Evolutionary conservation across 2,888 invertebrate genomes (phyloP).

Genomic region (Pyrochroa serraticornis): DNA sequence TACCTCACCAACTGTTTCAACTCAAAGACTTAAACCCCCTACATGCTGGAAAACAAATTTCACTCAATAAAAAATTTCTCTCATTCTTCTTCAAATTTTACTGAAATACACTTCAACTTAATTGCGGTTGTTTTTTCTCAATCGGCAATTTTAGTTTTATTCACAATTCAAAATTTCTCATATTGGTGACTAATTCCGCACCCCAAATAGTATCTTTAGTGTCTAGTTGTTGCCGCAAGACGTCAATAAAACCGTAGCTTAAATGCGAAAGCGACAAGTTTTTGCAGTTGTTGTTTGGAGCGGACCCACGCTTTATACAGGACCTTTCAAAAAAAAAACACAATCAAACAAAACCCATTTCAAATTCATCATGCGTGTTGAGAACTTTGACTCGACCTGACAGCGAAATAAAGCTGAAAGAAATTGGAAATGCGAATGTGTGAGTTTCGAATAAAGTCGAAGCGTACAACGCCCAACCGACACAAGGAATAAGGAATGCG

Average conservation of each 20-base stretch:
- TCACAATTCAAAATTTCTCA: too few species aligned
- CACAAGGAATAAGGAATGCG: constrained; percentile 36
- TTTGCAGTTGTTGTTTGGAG: constrained; percentile 16
- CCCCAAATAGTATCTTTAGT: too few species aligned
- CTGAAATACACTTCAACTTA: too few species aligned
- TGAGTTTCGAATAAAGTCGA: constrained; percentile 38
- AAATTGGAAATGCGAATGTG: constrained; percentile 41
- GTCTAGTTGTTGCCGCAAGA: too few species aligned
- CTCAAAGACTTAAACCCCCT: background rate
- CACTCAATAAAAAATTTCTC: too few species aligned
- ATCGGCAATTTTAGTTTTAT: too few species aligned
- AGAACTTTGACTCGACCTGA: constrained; percentile 43
- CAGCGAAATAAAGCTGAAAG: constrained; percentile 43
- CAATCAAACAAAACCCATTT: constrained; percentile 39
- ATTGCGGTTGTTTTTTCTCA: too few species aligned
- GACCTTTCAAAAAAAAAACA: constrained; percentile 16
- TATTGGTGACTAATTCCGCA: too few species aligned
- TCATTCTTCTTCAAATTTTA: background rate
- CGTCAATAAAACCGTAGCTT: background rate
- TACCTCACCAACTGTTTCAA: background rate
- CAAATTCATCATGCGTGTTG: constrained; percentile 43
- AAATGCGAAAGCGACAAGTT: constrained; percentile 10
- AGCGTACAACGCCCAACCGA: constrained; percentile 15
- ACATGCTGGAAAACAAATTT: too few species aligned
- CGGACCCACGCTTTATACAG: constrained; percentile 2